Conservation (phyloP, 2,797 vertebrate species). For the Vespertilio murinus region DNA sequence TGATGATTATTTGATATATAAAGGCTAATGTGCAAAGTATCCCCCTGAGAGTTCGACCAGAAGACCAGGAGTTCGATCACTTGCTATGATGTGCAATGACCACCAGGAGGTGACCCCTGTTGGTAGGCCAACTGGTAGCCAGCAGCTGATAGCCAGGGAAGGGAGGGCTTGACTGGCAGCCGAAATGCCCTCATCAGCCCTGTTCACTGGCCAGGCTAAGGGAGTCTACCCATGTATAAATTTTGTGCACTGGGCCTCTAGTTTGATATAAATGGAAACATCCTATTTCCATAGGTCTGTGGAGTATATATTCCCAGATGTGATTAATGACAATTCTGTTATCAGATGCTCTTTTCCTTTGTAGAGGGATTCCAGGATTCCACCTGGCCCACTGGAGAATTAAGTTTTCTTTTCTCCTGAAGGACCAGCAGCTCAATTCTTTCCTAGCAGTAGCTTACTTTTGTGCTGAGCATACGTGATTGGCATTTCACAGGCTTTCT, state of each 20-base stretch:
- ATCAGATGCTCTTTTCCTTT: not conserved
- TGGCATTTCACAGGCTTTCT: conserved; percentile 70
- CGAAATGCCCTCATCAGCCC: too few species aligned
- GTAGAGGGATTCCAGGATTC: conserved; percentile 9
- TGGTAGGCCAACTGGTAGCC: too few species aligned
- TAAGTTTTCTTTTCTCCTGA: conserved; percentile 55
- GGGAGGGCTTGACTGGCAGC: too few species aligned
- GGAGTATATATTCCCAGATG: not conserved
- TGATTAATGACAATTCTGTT: not conserved
- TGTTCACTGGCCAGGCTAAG: too few species aligned
- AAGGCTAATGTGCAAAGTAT: too few species aligned
- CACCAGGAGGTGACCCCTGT: too few species aligned
- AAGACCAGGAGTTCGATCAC: too few species aligned
- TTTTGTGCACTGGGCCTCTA: too few species aligned
- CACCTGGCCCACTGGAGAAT: not conserved
- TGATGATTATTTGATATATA: conserved; percentile 41
- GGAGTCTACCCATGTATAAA: too few species aligned
- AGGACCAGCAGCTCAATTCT: conserved; percentile 39
- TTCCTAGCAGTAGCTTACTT: conserved; percentile 33
- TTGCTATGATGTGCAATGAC: too few species aligned
- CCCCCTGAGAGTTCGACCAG: too few species aligned
- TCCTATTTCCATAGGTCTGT: not conserved
- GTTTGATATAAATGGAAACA: conserved; percentile 45
- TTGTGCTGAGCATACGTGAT: conserved; percentile 63
- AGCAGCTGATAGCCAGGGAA: too few species aligned